phyloP scores from a whole-genome alignment of 2,113 vertebrate genomes.

The Seriola rivoliana region DNA sequence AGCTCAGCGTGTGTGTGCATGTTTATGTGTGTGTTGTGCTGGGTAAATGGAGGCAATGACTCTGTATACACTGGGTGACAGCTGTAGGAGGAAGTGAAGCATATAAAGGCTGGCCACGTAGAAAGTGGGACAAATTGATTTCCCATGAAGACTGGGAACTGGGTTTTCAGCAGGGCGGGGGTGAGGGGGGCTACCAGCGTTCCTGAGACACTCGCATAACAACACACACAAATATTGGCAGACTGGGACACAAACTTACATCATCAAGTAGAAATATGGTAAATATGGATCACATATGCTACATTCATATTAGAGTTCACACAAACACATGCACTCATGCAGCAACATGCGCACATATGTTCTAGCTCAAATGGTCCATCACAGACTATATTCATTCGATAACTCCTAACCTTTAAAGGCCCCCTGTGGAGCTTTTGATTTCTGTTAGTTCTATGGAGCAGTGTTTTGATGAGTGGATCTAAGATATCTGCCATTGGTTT shows the following conservation, averaged over 20 bases:
- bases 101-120: constrained; percentile 68
- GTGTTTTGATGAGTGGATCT: background rate
- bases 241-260: background rate
- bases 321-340: background rate
- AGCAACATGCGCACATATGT: background rate
- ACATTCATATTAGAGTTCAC: background rate
- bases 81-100: constrained; percentile 61
- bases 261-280: constrained; percentile 13
- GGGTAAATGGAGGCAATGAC: constrained; percentile 25
- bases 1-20: background rate
- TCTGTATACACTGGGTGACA: constrained; percentile 49
- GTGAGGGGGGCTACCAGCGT: constrained; percentile 32
- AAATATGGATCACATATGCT: constrained; percentile 16
- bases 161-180: constrained; percentile 32
- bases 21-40: constrained; percentile 16
- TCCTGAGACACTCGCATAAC: constrained; percentile 43
- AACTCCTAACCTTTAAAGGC: background rate
- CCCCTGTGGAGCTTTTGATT: background rate
- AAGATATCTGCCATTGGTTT: background rate
- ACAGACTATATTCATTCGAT: background rate
- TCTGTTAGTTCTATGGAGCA: background rate
- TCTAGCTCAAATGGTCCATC: background rate
- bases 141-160: constrained; percentile 65
- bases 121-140: constrained; percentile 76
- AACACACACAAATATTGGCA: constrained; percentile 23